Percentiles rank a stretch among this genome's conserved stretches.
phyloP scores from a whole-genome alignment of 2,888 invertebrate genomes.

The Malacosoma neustria region DNA sequence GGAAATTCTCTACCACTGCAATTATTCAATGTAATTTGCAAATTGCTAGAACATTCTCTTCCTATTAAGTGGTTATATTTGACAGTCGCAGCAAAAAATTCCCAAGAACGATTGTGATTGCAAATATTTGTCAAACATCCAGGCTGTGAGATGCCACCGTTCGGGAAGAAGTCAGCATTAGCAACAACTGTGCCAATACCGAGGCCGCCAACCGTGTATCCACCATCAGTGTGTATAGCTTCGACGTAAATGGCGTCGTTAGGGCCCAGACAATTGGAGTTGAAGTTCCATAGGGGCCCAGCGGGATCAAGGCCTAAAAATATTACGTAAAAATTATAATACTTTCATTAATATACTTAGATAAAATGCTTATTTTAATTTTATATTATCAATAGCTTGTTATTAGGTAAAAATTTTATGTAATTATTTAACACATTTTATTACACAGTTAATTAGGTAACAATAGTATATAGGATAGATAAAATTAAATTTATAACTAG shows the following conservation, averaged over 20 bases:
- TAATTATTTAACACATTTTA: too few relatives aligned
- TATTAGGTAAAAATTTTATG: too few relatives aligned
- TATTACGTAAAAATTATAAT: neutral
- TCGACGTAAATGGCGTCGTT: constrained; percentile 48
- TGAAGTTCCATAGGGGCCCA: constrained; percentile 32
- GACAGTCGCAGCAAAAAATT: constrained; percentile 34
- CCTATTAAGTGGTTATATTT: constrained; percentile 33
- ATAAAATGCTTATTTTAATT: too few relatives aligned
- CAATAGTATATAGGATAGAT: too few relatives aligned
- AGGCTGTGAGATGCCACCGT: constrained; percentile 54
- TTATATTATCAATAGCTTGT: too few relatives aligned
- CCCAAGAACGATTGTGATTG: constrained; percentile 41
- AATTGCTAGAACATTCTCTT: constrained; percentile 20
- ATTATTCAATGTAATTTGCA: constrained; percentile 28
- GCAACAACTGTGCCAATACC: constrained; percentile 61
- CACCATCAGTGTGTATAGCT: constrained; percentile 53
- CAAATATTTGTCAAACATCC: constrained; percentile 34
- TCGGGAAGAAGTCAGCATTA: constrained; percentile 74
- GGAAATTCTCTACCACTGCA: constrained; percentile 28
- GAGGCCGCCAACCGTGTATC: constrained; percentile 40
- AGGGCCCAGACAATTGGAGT: constrained; percentile 18
- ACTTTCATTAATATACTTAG: too few relatives aligned
- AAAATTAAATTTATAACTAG: too few relatives aligned
- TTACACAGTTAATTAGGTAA: too few relatives aligned
- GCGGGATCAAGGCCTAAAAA: constrained; percentile 38